Evolutionary conservation across 2,888 invertebrate genomes (phyloP), one percentile per base, ranked within the genome.

Genomic region (Agrotis segetum): DNA sequence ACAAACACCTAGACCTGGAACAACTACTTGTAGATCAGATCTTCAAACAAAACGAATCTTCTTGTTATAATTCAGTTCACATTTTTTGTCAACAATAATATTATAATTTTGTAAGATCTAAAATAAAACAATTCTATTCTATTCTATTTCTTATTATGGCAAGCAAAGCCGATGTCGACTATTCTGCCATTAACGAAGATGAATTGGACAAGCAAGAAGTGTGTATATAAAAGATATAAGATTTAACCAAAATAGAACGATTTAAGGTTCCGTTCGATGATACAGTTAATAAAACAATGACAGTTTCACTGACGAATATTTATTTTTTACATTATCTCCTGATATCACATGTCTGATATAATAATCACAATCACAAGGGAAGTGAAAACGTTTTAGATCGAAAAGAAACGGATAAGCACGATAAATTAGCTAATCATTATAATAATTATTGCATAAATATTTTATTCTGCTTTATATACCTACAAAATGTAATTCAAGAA

Each of bases 281-380:
- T n/a, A n/a, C n/a, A n/a, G n/a, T n/a, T n/a, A 14, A 49, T 24
- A 46, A 50, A 55, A 56, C 59, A 71, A 68, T 9, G 9, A 52
- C 7, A 46, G 63, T 72, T 72, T 50, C 49, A 72, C 67, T 50
- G 83, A 78, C 59, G 46, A 71, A 55, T 60, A 47, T 71, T 79
- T 82, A 47, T 62, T 78, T 76, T 67, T 55, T 50, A 76, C 49
- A 62, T 64, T 77, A 55, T 76, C 21, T 52, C 65, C 55, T 64
- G 63, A 81, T 76, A 78, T 78, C 81, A 76, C 77, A 64, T 61
- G 17, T 77, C 61, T 61, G 58, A 65, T 67, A 61, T 40, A 65
- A 29, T 63, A 29, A 74, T 69, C 52, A 68, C 29, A 60, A 66
- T 59, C 44, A 60, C 55, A 81, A 67, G 52, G 60, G 66, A 52